A percentile compares a stretch with the other conserved stretches of the same genome.
Evolutionary conservation across 2,888 invertebrate genomes (phyloP).

Genomic region (Cephus sareptanus): DNA sequence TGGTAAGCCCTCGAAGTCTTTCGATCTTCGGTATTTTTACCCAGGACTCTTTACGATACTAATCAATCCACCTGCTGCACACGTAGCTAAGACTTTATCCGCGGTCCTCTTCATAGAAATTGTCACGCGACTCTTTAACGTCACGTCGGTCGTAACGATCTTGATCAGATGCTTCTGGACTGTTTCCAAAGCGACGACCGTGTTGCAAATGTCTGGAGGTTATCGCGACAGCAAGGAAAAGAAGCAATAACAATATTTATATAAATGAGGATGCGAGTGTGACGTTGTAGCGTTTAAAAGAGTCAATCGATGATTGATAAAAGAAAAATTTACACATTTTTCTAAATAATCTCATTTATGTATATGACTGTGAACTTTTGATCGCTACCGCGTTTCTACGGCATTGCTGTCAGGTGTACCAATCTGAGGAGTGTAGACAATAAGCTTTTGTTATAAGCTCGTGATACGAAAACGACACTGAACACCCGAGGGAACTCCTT

Average conservation of each 20-base stretch:
- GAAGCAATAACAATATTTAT: background rate
- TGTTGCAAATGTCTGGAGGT: no score
- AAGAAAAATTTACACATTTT: background rate
- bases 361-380: no score
- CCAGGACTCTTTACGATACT: background rate
- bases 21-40: background rate
- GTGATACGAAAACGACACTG: background rate
- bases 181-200: background rate
- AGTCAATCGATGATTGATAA: background rate
- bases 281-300: background rate
- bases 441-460: background rate
- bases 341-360: no score
- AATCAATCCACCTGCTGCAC: background rate
- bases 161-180: background rate
- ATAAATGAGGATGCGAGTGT: background rate
- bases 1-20: constrained; percentile 70
- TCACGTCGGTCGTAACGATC: background rate
- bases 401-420: background rate
- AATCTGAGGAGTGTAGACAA: background rate
- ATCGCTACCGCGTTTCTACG: no score
- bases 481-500: background rate
- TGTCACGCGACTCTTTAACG: background rate
- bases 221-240: no score
- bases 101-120: background rate
- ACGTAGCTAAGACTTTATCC: background rate